Evolutionary conservation across 2,797 vertebrate species (phyloP).

Genomic region (Sternotherus odoratus): DNA sequence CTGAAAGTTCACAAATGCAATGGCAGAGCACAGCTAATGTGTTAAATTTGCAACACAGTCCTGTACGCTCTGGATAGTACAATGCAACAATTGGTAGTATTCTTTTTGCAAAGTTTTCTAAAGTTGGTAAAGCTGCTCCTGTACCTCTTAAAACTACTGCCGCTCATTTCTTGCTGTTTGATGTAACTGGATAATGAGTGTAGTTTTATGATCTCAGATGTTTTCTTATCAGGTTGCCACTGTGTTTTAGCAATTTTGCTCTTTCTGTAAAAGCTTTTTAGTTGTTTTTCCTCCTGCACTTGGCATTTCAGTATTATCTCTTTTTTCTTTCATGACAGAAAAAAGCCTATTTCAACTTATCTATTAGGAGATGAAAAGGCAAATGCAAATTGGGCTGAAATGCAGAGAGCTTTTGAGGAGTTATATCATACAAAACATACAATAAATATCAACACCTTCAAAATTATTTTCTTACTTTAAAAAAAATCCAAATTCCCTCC

Average conservation of each 20-base stretch:
- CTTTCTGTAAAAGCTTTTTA: background rate
- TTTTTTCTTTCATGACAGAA: background rate
- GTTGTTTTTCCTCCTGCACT: background rate
- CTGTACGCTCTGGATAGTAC: background rate
- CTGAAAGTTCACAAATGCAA: background rate
- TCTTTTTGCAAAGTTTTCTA: background rate
- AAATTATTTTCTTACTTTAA: background rate
- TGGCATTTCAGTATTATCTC: background rate
- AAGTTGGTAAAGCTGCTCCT: background rate
- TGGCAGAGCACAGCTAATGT: accelerated
- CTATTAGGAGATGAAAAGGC: slow-evolving; percentile 1
- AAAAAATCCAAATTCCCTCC: background rate
- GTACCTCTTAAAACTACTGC: background rate
- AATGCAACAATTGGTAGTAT: background rate
- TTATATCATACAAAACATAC: background rate
- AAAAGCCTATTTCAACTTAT: background rate
- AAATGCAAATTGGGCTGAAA: slow-evolving; percentile 20
- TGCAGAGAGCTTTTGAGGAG: background rate
- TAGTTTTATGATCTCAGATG: background rate
- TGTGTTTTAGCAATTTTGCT: background rate
- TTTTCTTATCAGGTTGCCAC: background rate
- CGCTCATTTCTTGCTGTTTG: background rate
- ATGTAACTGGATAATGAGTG: background rate
- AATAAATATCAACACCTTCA: background rate
- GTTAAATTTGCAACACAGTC: background rate